Percentiles rank a stretch among this genome's conserved stretches.
phyloP scores from a whole-genome alignment of 2,113 vertebrate genomes.

The Lepus americanus region DNA sequence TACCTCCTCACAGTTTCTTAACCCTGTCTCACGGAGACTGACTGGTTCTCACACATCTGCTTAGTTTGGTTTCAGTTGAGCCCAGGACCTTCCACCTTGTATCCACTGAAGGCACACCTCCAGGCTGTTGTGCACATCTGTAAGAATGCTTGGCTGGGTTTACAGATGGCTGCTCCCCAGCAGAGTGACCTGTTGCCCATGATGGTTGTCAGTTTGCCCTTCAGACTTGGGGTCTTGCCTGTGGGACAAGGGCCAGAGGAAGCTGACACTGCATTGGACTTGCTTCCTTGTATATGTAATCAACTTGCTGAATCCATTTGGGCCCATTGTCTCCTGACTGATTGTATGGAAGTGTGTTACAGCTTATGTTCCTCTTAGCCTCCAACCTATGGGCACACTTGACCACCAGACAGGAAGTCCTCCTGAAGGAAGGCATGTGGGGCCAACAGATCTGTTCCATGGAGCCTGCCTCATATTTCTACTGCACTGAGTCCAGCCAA shows the following conservation, averaged over 20 bases:
- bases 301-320: background rate
- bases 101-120: background rate
- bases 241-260: no score
- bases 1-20: background rate
- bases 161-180: background rate
- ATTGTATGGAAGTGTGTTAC: background rate
- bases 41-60: background rate
- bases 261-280: background rate
- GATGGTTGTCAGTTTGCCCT: background rate
- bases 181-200: background rate
- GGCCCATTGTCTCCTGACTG: no score
- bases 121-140: background rate
- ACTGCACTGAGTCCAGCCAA: background rate
- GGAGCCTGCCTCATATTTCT: background rate
- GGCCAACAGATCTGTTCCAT: background rate
- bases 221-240: background rate
- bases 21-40: background rate
- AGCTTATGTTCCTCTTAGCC: background rate
- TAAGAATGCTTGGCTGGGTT: background rate
- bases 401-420: background rate
- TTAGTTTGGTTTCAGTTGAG: background rate
- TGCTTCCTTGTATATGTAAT: background rate
- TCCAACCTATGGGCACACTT: background rate
- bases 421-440: background rate
- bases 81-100: background rate